Conservation (phyloP, 2,113 vertebrate species). For the Chionis minor region DNA sequence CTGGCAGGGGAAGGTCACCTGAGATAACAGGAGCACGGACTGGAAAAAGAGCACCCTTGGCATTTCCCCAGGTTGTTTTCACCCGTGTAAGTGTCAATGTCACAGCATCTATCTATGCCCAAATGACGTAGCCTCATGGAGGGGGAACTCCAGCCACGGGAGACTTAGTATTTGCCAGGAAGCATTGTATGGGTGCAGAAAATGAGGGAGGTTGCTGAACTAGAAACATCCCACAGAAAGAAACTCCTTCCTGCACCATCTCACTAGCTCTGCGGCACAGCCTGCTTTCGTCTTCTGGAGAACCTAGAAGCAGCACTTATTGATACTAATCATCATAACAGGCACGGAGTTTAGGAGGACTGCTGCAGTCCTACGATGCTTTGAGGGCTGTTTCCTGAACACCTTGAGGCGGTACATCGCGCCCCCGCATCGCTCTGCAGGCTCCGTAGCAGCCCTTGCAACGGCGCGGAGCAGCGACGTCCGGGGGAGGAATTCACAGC, state of each 20-base stretch:
- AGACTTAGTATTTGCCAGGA: neutral
- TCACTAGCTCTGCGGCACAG: neutral
- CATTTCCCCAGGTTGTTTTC: neutral
- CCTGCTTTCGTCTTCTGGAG: neutral
- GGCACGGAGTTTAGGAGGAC: neutral
- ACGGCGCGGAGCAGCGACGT: neutral
- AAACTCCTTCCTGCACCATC: neutral
- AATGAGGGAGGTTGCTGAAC: neutral
- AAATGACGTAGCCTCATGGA: neutral
- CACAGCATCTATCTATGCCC: neutral
- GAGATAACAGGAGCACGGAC: neutral
- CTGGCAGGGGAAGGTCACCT: neutral
- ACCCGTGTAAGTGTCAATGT: rapidly evolving
- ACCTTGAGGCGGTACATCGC: neutral
- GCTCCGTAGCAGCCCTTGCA: neutral
- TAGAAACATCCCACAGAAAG: neutral
- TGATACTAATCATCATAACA: neutral
- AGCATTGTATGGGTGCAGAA: rapidly evolving
- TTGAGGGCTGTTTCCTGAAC: neutral
- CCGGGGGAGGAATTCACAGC: neutral
- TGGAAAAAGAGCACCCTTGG: neutral
- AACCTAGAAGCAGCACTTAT: neutral
- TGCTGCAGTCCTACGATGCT: neutral
- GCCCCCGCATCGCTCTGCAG: neutral
- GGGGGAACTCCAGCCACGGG: neutral